Conservation (phyloP, 2,888 invertebrate species). For the Athrips mouffetella region DNA sequence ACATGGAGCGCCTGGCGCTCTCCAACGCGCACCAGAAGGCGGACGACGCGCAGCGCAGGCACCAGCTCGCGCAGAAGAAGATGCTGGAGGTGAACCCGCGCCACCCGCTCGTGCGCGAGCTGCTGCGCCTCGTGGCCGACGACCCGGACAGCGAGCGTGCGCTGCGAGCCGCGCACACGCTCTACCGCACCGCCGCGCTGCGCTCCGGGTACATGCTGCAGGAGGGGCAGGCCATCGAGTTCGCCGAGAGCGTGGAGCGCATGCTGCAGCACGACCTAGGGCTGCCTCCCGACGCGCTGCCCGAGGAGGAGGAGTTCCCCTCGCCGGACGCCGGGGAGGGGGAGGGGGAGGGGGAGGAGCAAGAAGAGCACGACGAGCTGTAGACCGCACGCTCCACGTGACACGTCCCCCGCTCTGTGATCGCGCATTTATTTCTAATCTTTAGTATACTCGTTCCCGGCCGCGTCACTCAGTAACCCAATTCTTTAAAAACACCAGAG, state of each 20-base stretch:
- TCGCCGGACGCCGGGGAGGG: slow-evolving; percentile 22
- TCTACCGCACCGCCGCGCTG: slow-evolving; percentile 95
- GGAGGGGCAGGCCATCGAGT: slow-evolving; percentile 79
- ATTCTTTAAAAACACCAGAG: too few relatives aligned
- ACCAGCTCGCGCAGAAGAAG: slow-evolving; percentile 96
- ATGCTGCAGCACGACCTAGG: slow-evolving; percentile 92
- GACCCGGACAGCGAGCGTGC: slow-evolving; percentile 88
- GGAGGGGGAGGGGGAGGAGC: slow-evolving; percentile 25
- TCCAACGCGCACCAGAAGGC: slow-evolving; percentile 97
- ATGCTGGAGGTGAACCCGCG: slow-evolving; percentile 98
- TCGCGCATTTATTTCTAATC: too few relatives aligned
- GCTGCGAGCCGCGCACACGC: slow-evolving; percentile 90
- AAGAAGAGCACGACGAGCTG: slow-evolving; percentile 49
- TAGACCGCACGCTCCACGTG: slow-evolving; percentile 26
- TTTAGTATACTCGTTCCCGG: too few relatives aligned
- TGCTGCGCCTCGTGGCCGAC: slow-evolving; percentile 88
- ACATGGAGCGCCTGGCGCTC: slow-evolving; percentile 97
- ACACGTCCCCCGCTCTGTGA: not conserved
- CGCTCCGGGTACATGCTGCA: slow-evolving; percentile 89
- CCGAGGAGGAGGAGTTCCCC: slow-evolving; percentile 27
- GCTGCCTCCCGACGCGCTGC: slow-evolving; percentile 83
- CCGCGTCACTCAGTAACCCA: too few relatives aligned
- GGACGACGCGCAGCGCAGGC: slow-evolving; percentile 93
- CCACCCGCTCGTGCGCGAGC: slow-evolving; percentile 95
- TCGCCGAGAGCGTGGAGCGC: slow-evolving; percentile 93